Base-by-base conservation (phyloP, 2,888 invertebrate genomes). In the Leucoma salicis region DNA sequence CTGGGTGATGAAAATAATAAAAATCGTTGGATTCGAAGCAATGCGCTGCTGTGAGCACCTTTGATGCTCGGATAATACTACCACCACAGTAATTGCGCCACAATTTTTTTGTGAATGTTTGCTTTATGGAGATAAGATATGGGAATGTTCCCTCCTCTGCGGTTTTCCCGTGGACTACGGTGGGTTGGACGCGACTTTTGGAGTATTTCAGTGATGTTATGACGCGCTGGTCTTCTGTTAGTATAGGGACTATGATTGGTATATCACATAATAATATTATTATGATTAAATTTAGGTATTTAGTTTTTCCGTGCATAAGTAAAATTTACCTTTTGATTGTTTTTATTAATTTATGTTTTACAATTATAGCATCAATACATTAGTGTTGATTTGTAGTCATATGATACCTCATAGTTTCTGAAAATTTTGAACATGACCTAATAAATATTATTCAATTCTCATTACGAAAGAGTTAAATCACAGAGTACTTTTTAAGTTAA, bases 131-230 rank as follows among this genome's bases (percentile, higher is more conserved):
- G 0, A 68, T 60, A 1, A 69, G 14, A 33, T 46, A 69, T 0
- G 66, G 66, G 2, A 67, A 28, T 11, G 63, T 47, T 1, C 54
- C 57, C 3, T 13, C 42, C 11, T 25, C 24, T 0, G 44, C 52
- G 0, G 35, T 16, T 13, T 25, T 32, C 0, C 68, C 68, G 8
- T 63, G 46, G 2, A 66, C 49, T 0, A 65, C 53, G 0, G 54
- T 53, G 0, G 64, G 61, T 13, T 51, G 41, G 0, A 66, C 61
- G 2, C 49, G 51, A 18, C 36, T 36, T 11, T 35, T 52, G 0
- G 65, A 57, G 31, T 68, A 55, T 40, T 56, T 65, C 8, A 65
- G 36, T 0, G 63, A 58, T 0, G 65, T 64, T 18, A 53, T 49
- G 10, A 49, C 38, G 1, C 46, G 34, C 4, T 31, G 31, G 16